phyloP scores from a whole-genome alignment of 2,113 vertebrate species.

The Hippocampus barbouri region DNA sequence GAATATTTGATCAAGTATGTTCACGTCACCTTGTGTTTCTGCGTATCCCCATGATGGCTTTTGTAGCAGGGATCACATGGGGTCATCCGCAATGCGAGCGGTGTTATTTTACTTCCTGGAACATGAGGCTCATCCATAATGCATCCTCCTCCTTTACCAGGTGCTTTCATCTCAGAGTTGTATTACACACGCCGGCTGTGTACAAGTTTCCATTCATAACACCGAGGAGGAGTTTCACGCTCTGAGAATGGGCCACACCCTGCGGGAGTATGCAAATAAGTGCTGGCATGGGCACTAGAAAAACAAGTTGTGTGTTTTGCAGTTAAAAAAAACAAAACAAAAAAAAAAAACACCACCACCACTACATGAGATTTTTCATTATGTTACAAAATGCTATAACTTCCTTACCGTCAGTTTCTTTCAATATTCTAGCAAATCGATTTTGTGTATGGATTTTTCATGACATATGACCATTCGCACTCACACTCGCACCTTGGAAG shows the following conservation, averaged over 20 bases:
- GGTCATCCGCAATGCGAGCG: conserved; percentile 21
- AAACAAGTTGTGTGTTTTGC: not conserved
- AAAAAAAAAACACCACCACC: not conserved
- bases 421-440: not conserved
- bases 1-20: conserved; percentile 14
- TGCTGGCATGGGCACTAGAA: not conserved
- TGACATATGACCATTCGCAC: too few species aligned
- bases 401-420: not conserved
- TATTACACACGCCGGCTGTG: conserved; percentile 46
- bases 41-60: not conserved
- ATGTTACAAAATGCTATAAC: not conserved
- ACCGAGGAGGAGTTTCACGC: conserved; percentile 26
- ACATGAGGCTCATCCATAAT: conserved; percentile 59
- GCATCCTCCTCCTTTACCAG: conserved; percentile 50
- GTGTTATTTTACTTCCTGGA: conserved; percentile 41
- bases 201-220: conserved; percentile 53
- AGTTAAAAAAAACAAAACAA: not conserved
- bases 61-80: not conserved
- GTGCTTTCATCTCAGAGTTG: conserved; percentile 57
- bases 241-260: conserved; percentile 25
- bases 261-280: conserved; percentile 8
- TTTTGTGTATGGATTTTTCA: too few species aligned
- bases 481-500: too few species aligned
- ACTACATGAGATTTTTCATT: not conserved
- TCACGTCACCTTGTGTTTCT: not conserved